Conservation (phyloP, 2,113 vertebrate genomes). For the Heliornis fulica region DNA sequence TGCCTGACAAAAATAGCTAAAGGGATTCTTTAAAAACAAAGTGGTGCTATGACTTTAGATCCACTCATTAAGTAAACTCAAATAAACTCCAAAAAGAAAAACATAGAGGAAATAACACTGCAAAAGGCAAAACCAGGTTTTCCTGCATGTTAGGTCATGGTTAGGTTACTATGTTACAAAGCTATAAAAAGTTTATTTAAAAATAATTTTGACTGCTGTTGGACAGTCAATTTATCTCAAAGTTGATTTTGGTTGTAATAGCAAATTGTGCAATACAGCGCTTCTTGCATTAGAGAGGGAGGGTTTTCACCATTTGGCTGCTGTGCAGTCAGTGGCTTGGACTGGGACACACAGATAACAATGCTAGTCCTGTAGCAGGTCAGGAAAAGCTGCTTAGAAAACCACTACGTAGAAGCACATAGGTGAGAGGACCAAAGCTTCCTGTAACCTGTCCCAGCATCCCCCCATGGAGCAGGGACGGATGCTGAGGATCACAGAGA, state of each 20-base stretch:
- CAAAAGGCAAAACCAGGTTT: slow-evolving; percentile 42
- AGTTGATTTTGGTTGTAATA: slow-evolving; percentile 21
- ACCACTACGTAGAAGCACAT: background rate
- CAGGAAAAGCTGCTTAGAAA: background rate
- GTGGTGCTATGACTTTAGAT: background rate
- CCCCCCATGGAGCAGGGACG: background rate
- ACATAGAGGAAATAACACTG: slow-evolving; percentile 55
- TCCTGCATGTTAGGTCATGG: slow-evolving; percentile 34
- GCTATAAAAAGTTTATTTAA: slow-evolving; percentile 34
- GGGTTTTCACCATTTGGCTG: background rate
- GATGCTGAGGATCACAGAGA: background rate
- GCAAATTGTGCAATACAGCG: slow-evolving; percentile 7
- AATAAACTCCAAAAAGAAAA: slow-evolving; percentile 52
- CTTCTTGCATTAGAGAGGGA: background rate
- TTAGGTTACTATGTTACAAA: slow-evolving; percentile 28
- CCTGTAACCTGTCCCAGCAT: background rate
- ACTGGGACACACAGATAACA: background rate
- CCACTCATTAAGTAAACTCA: slow-evolving; percentile 22
- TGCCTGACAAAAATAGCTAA: slow-evolving; percentile 11
- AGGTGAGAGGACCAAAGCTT: background rate
- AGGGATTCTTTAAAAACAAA: slow-evolving; percentile 18
- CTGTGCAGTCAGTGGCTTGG: background rate
- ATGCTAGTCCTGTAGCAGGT: background rate
- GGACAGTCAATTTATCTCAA: slow-evolving; percentile 46
- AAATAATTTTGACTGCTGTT: slow-evolving; percentile 51